Base-by-base conservation (phyloP, 2,797 vertebrate species). In the Huso huso region DNA sequence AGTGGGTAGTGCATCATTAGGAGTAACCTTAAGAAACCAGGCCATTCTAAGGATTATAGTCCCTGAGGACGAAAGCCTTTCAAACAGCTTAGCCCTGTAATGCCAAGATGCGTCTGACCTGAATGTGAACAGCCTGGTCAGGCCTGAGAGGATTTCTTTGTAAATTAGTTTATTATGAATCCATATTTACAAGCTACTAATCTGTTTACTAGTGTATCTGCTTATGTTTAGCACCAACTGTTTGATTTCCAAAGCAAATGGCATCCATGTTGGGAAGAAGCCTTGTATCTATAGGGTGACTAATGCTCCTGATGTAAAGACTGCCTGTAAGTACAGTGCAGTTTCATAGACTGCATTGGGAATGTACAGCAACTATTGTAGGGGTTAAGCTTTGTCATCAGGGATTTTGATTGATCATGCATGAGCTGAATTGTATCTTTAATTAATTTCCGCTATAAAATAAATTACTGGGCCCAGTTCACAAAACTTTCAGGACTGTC, bases 141-240 rank as follows among this genome's bases (percentile, higher is more conserved):
- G 74, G 71, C 75, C 66, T 77, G 74, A 80, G 79, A 81, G 80
- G 81, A 84, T 86, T 86, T 83, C 69, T 62, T 71, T 83, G 84
- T 84, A 88, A 93, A 91, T 92, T 84, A 87, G 87, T 87, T 92
- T 87, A 93, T 93, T 89, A 84, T 78, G 88, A 89, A 89, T 90
- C 88, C 86, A 83, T 87, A 86, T 90, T 90, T 89, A 87, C 78
- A 78, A 71, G 69, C 66, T 77, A 73, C 76, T 92, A 90, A 92
- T 91, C 89, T 86, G 83, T 86, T 76, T 84, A 73, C 69, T 74
- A 79, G 77, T 83, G 74, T 73, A 72, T 83, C 79, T 65, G 82
- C 78, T 90, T 87, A 86, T 77, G 70, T 73, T 77, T 81, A 70
- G 68, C 65, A 61, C 81, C 85, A 86, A 75, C 76, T 78, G 78